Evolutionary conservation across 2,797 vertebrate genomes (phyloP), one percentile per base, ranked within the genome.

Genomic region (Phaenicophaeus curvirostris): DNA sequence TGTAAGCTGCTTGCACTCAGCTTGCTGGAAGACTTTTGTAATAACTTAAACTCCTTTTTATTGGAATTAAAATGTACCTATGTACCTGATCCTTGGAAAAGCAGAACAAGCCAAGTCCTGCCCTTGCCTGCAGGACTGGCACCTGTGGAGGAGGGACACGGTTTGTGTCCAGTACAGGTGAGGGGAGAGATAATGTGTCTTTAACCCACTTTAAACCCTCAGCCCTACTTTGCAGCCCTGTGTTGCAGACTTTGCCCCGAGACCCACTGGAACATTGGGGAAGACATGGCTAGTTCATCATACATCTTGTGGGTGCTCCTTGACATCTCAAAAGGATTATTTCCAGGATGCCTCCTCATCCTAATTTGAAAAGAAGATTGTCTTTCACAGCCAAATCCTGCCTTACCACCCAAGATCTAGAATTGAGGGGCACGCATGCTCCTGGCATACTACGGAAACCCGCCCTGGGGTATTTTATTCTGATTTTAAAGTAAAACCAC

Each of bases 391-490:
- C 11, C 57, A 37, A 76, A 75, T 14, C 41, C 65, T 3, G 0
- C 20, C 54, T 25, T 54, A 4, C 25, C 27, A 6, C 41, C 57
- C 65, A 17, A 44, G 25, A 6, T 3, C 19, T 67, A 54, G 50
- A 42, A 42, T 0, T 3, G 23, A n/a, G 53, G 15, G n/a, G 5
- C 3, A 1, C 0, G 1, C 5, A 1, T 0, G 1, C 6, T 13
- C 37, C 63, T 28, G 13, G 9, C 1, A 1, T 5, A 5, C 54
- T 11, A 3, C 1, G 10, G 27, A 63, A 74, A 11, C 19, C 53
- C 33, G 14, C 15, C 2, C 30, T 27, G 72, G 20, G 48, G 14
- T 5, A 5, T n/a, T 74, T 74, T 2, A 20, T 20, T 24, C 66
- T 7, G 20, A 17, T 74, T 77, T 72, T 74, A 35, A 68, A 85